Evolutionary conservation across 2,888 invertebrate species (phyloP), one percentile per base, ranked within the genome.

Genomic region (Panzeria rudis): DNA sequence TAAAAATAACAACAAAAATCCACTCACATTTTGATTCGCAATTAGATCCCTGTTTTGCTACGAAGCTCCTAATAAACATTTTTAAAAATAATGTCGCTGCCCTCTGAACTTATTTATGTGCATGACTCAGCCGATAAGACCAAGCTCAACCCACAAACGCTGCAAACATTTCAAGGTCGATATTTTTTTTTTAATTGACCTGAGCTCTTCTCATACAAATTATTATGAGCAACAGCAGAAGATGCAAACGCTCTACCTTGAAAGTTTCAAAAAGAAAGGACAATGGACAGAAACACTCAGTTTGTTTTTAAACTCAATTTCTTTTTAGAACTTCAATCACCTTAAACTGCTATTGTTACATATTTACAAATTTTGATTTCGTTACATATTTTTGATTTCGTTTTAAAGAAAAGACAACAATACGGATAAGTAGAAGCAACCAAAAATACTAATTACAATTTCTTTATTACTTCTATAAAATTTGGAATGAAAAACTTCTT

Each of bases 361-460:
- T 32, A 52, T 71, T 79, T 79, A 79, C 71, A 71, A 13, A 0
- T 72, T 59, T 73, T 66, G 72, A 73, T 80, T 66, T 66, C n/a
- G 38, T 73, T 72, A 47, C 25, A 41, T 54, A 64, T n/a, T 47
- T 68, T 81, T 75, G 23, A 38, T 59, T 73, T 66, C 50, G n/a
- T 1, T 32, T 23, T 2, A n/a, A 62, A 13, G 9, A 72, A 64
- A 62, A 72, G 13, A 41, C 25, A 9, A 62, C 9, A 66, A 73
- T 56, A 20, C 20, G 54, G 23, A 47, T 73, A 35, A 20, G 56
- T 69, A 52, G 61, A 61, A 61, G 61, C 68, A 75, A 62, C 35
- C 52, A 17, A 69, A 54, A 75, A 52, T 68, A 11, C 54, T 69
- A 61, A 62, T 69, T 54, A 69, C 75, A 76, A 35, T 82, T 75